Evolutionary conservation across 2,797 vertebrate genomes (phyloP).

Genomic region (Sebastes flavidus): DNA sequence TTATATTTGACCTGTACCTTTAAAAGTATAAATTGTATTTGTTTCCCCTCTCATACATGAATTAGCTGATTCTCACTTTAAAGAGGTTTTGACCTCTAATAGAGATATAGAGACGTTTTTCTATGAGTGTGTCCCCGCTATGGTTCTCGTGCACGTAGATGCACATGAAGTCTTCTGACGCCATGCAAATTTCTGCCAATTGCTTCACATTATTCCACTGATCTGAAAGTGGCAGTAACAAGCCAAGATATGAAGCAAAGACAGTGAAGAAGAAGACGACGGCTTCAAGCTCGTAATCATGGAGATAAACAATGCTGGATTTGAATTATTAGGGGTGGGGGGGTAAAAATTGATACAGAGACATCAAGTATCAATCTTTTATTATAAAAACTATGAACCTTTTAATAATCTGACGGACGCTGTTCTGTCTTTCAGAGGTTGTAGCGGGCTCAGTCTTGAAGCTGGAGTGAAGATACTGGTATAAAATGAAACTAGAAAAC

Average conservation of each 20-base stretch:
- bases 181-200: neutral
- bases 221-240: neutral
- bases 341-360: too few species aligned
- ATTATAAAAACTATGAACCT: too few species aligned
- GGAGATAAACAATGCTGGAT: neutral
- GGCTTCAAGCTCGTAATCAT: neutral
- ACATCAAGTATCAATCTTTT: too few species aligned
- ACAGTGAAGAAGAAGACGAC: neutral
- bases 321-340: too few species aligned
- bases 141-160: neutral
- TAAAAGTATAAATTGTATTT: neutral
- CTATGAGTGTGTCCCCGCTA: neutral
- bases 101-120: neutral
- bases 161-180: neutral
- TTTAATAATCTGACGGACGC: too few species aligned
- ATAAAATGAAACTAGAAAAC: too few species aligned
- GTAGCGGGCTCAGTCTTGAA: too few species aligned
- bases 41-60: neutral
- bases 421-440: too few species aligned
- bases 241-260: neutral
- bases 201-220: neutral
- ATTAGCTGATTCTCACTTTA: neutral
- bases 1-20: neutral
- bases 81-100: neutral
- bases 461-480: too few species aligned